Base-by-base conservation (phyloP, 2,888 invertebrate species). In the Tryphoninae sp. region DNA sequence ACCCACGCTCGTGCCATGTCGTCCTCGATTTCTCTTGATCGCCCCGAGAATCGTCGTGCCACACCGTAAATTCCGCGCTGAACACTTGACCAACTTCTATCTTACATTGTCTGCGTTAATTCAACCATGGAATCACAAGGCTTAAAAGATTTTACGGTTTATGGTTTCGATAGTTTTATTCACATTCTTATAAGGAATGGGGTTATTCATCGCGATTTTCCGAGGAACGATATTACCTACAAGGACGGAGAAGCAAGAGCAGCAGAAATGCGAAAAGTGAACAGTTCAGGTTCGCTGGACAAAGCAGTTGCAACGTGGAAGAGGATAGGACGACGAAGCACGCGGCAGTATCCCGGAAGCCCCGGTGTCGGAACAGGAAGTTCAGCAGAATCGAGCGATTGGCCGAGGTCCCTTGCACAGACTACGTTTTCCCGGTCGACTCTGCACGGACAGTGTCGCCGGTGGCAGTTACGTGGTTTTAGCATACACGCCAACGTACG, bases 311-410 rank as follows among this genome's bases (percentile, higher is more conserved):
- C n/a, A 55, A 40, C n/a, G 26, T 9, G 55, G 2, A 53, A 42
- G 1, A 51, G 9, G 13, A 19, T 68, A 23, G 42, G 64, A 53
- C 33, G 22, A 2, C 40, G 23, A 11, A 22, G 7, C 33, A 61
- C 71, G 3, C 7, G 23, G 26, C 19, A 58, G 8, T 55, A 71
- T n/a, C 26, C 58, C 67, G 61, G 26, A 64, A 42, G 49, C 33
- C 9, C 9, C 8, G 51, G 33, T 68, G 16, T 40, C n/a, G 45
- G 49, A 67, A 67, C 13, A 65, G 74, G 33, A 76, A 73, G 77
- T 69, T 19, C 74, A 45, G n/a, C 23, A 76, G 51, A 49, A 78
- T 53, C 26, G 55, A 58, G 58, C 49, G 62, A 76, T 80, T 61
- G 76, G 19, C 22, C 53, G 53, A 19, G 11, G 16, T 45, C 33